Evolutionary conservation across 2,888 invertebrate genomes (phyloP), one percentile per base, ranked within the genome.

Genomic region (Heliconius erato): DNA sequence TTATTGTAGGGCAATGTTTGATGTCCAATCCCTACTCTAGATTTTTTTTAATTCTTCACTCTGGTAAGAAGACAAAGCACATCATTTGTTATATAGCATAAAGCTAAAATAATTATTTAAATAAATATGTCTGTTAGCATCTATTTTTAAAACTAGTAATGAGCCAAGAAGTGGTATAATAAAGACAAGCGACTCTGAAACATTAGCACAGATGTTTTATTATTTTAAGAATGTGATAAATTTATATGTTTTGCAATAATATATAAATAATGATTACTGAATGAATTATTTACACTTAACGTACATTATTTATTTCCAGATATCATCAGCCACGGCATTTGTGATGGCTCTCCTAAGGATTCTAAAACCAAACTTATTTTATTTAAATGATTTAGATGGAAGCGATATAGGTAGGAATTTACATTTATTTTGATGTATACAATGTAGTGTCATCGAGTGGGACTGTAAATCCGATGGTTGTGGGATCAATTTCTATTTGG

Each of bases 251-350:
- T 16, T 26, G 16, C 1, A n/a, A 44, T 26, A 59, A 74, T 32
- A 32, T n/a, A 74, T 16, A 49, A 16, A 49, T 54, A 54, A 35
- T 35, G 14, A 35, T 35, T 59, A 28, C 19, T 6, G 11, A 59
- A 44, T n/a, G 14, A 74, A 12, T 74, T 12, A 23, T 59, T 74
- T 32, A 32, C 32, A 32, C 3, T 16, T 54, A 19, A 67, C 7
- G 32, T 5, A 69, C 28, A 69, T 11, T 79, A 81, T 83, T 80
- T 84, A 82, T 80, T 91, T 91, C 68, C 90, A 95, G 95, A 90
- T 94, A 71, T 95, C 95, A 40, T 90, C 95, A n/a, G 91, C 91
- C 2, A 94, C 95, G 80, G 94, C 95, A 49, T 93, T 95, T 87
- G 91, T 92, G 83, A 87, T 95, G 87, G 90, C 92, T 23, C 84